Percentiles rank a stretch among this genome's conserved stretches.
These are phyloP conservation scores for Boulengeromyrus knoepffleri DNA, from an alignment of 2,113 vertebrate genomes.

Conservation along the genomic window DNA sequence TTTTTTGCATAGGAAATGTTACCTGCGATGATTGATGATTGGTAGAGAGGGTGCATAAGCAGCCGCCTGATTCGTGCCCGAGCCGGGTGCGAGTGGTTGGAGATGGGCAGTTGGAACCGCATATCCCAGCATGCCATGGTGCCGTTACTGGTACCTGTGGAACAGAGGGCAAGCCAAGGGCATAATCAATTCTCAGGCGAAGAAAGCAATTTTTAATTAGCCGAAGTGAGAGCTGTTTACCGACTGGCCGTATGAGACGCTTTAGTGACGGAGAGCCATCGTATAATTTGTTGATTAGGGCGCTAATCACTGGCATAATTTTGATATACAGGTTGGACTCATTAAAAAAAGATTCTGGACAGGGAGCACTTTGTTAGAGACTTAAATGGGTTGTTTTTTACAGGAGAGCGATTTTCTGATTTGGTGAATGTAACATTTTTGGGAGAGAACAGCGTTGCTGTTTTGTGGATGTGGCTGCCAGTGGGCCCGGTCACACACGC, in stretches of 20 bases:
- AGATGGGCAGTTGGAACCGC: constrained; percentile 96
- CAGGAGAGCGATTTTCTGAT: not conserved
- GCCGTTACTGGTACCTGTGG: constrained; percentile 86
- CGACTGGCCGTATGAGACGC: not conserved
- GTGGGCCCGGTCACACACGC: constrained; percentile 18
- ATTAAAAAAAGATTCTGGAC: not conserved
- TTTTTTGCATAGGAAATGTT: constrained; percentile 24
- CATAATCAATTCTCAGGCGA: not conserved
- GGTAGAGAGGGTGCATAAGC: constrained; percentile 93
- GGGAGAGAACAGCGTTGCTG: not conserved
- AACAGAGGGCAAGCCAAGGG: not conserved
- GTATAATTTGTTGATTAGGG: not conserved
- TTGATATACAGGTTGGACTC: not conserved
- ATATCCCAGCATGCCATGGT: constrained; percentile 99
- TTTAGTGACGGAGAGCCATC: not conserved
- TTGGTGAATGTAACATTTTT: not conserved
- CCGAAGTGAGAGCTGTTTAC: not conserved
- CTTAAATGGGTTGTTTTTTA: not conserved
- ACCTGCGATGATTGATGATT: constrained; percentile 96
- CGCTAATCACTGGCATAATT: not conserved
- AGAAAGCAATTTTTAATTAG: not conserved
- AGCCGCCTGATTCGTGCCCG: constrained; percentile 84
- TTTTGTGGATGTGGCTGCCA: constrained; percentile 28
- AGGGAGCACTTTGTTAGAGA: not conserved
- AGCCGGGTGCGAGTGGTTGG: constrained; percentile 88